These are phyloP conservation scores for Xiphorhynchus erythropygius DNA, from an alignment of 2,797 vertebrate genomes.

Conservation along the genomic window DNA sequence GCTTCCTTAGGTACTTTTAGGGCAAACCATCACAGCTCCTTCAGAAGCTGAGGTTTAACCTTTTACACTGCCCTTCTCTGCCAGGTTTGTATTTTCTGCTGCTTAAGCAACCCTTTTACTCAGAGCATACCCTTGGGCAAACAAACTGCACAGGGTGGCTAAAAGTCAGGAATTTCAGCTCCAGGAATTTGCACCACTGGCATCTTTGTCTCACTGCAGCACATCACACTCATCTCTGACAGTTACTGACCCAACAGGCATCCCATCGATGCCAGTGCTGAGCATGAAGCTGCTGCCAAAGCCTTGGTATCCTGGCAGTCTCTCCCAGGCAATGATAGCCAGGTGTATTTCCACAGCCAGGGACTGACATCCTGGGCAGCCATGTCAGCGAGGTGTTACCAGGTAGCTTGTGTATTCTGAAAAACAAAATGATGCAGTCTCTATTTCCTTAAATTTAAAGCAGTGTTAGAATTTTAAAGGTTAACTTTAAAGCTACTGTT, in stretches of 20 bases:
- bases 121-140: background rate
- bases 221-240: background rate
- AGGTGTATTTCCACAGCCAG: background rate
- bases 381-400: background rate
- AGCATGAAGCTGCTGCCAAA: background rate
- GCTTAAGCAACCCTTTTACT: background rate
- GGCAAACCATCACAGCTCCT: background rate
- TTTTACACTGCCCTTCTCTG: background rate
- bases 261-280: accelerated
- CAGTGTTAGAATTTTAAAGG: no score
- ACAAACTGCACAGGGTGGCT: background rate
- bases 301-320: background rate
- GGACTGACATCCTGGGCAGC: background rate
- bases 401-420: background rate
- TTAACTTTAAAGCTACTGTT: background rate
- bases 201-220: background rate
- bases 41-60: background rate
- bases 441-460: background rate
- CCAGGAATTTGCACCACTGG: background rate
- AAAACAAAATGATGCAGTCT: background rate
- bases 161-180: background rate
- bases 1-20: background rate
- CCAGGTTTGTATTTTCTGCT: background rate
- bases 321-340: background rate
- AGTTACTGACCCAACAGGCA: background rate